Evolutionary conservation across 1,140 invertebrate genomes (phyloP).

Genomic region (Probaryconus sp.): DNA sequence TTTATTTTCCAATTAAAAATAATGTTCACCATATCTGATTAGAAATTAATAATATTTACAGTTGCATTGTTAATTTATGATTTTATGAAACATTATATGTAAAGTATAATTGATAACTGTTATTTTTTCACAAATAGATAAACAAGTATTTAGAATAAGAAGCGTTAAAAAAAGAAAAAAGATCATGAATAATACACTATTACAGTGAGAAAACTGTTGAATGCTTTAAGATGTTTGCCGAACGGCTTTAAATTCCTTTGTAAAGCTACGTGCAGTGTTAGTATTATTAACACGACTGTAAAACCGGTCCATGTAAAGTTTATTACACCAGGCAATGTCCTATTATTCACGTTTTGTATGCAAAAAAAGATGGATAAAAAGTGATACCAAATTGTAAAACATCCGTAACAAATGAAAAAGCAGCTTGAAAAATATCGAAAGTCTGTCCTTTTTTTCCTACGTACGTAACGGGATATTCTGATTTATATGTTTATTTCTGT

Average conservation of each 20-base stretch:
- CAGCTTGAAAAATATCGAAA: conserved; percentile 6
- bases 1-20: no score
- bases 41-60: no score
- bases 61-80: no score
- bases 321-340: conserved; percentile 40
- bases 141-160: no score
- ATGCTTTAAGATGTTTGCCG: conserved; percentile 42
- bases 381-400: conserved; percentile 7
- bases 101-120: no score
- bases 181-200: conserved; percentile 44
- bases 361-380: conserved; percentile 12
- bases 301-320: conserved; percentile 52
- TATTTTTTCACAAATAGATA: no score
- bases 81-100: no score
- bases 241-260: conserved; percentile 38
- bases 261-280: conserved; percentile 38
- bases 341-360: conserved; percentile 33
- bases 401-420: conserved; percentile 18
- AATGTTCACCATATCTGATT: no score
- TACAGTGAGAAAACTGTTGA: conserved; percentile 36
- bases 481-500: no score
- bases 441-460: background rate
- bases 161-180: no score
- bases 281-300: conserved; percentile 46
- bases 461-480: background rate